Conservation (phyloP, 2,113 vertebrate species). For the Saiga tatarica region DNA sequence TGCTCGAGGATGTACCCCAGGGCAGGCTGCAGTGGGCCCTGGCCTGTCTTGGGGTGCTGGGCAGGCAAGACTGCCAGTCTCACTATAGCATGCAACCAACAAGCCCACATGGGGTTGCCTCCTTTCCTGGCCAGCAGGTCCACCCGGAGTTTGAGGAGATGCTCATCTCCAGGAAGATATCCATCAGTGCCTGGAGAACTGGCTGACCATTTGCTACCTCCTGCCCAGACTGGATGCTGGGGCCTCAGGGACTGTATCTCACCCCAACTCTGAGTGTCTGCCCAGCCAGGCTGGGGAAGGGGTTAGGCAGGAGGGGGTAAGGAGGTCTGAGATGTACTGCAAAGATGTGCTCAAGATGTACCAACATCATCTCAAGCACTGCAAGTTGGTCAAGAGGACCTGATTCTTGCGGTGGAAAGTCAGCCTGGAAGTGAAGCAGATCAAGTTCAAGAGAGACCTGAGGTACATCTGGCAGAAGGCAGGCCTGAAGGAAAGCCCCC, state of each 20-base stretch:
- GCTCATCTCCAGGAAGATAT: constrained; percentile 90
- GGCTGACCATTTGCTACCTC: constrained; percentile 89
- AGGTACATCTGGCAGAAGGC: constrained; percentile 88
- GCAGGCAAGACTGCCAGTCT: neutral
- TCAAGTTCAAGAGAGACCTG: constrained; percentile 89
- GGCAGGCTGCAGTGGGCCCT: constrained; percentile 71
- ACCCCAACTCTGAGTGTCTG: constrained; percentile 50
- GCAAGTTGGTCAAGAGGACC: constrained; percentile 89
- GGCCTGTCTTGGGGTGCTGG: constrained; percentile 24
- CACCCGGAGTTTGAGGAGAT: constrained; percentile 90
- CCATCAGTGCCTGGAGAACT: constrained; percentile 92
- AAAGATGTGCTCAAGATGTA: constrained; percentile 93
- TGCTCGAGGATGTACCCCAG: constrained; percentile 46
- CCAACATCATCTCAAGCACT: constrained; percentile 92
- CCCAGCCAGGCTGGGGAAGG: neutral
- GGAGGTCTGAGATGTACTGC: fast-evolving
- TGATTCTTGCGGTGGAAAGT: constrained; percentile 87
- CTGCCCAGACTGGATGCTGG: constrained; percentile 77
- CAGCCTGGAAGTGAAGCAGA: constrained; percentile 87
- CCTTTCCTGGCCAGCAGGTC: constrained; percentile 80
- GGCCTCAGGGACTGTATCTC: neutral
- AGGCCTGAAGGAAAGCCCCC: constrained; percentile 89
- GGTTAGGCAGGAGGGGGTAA: constrained; percentile 50
- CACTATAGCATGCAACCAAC: constrained; percentile 80
- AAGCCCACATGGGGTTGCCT: constrained; percentile 72